Conservation (phyloP, 1,140 invertebrate species). For the Aphelinus certus region DNA sequence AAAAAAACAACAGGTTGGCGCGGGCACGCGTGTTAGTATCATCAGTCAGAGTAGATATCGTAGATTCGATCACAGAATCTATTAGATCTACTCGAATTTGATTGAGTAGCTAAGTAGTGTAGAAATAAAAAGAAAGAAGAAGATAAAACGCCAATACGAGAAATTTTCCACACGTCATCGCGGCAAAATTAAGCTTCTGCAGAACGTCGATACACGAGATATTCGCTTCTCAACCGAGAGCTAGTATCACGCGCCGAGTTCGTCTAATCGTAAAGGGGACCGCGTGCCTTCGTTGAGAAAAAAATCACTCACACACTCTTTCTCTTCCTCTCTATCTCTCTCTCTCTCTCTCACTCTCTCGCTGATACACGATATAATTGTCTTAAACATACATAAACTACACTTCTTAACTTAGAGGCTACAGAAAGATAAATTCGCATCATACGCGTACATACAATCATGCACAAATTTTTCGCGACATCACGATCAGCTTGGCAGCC, state of each 20-base stretch:
- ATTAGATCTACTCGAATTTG: neutral
- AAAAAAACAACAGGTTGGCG: neutral
- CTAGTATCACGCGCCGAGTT: constrained; percentile 61
- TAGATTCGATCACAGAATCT: constrained; percentile 6
- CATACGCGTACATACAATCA: constrained; percentile 48
- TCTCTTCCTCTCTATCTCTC: too few species aligned
- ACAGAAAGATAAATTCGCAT: constrained; percentile 47
- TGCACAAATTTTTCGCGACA: constrained; percentile 46
- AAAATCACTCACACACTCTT: neutral
- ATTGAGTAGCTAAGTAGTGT: too few species aligned
- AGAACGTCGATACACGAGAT: constrained; percentile 61
- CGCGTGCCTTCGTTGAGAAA: constrained; percentile 59
- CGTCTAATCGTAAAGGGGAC: constrained; percentile 63
- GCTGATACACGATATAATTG: constrained; percentile 41
- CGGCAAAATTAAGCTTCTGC: constrained; percentile 61
- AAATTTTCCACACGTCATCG: constrained; percentile 51
- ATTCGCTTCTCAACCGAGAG: constrained; percentile 50
- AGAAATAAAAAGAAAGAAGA: constrained; percentile 13
- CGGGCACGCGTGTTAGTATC: too few species aligned
- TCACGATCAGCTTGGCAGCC: constrained; percentile 36
- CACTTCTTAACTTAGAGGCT: constrained; percentile 47
- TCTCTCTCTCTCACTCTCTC: too few species aligned
- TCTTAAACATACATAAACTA: constrained; percentile 37
- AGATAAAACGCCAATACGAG: constrained; percentile 42
- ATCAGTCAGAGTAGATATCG: neutral